Evolutionary conservation across 2,113 vertebrate species (phyloP).

Genomic region (Apeltes quadracus): DNA sequence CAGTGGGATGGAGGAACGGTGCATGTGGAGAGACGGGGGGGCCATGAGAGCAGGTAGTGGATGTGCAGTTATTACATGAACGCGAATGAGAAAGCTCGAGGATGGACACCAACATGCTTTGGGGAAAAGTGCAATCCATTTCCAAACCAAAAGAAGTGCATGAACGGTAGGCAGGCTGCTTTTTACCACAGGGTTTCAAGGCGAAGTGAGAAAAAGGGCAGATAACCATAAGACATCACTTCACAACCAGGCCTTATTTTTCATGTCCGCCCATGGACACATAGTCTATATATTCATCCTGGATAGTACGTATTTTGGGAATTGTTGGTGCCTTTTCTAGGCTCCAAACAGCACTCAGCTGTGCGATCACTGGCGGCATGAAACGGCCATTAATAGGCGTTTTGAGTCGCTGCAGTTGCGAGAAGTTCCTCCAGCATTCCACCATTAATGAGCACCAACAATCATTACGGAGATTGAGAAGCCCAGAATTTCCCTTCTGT

Average conservation of each 20-base stretch:
- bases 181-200: slow-evolving; percentile 3
- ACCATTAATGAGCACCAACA: not conserved
- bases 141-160: not conserved
- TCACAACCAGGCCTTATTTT: not conserved
- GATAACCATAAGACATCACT: not conserved
- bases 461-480: not conserved
- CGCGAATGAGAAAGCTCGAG: not conserved
- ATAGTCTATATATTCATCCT: not conserved
- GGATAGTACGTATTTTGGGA: not conserved
- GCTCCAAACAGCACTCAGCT: not conserved
- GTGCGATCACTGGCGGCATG: not conserved
- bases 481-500: not conserved
- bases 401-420: not conserved
- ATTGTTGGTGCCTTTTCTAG: not conserved
- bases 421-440: not conserved
- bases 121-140: slow-evolving; percentile 8
- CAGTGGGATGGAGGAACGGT: not conserved
- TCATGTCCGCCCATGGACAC: slow-evolving; percentile 5
- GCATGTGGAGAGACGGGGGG: not conserved
- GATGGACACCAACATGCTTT: not conserved
- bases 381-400: not conserved
- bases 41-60: not conserved
- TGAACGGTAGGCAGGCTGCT: not conserved
- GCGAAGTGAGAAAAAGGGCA: not conserved
- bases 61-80: not conserved